Percentiles rank a stretch among this genome's conserved stretches.
phyloP scores from a whole-genome alignment of 2,113 vertebrate genomes.

The Gopherus flavomarginatus region DNA sequence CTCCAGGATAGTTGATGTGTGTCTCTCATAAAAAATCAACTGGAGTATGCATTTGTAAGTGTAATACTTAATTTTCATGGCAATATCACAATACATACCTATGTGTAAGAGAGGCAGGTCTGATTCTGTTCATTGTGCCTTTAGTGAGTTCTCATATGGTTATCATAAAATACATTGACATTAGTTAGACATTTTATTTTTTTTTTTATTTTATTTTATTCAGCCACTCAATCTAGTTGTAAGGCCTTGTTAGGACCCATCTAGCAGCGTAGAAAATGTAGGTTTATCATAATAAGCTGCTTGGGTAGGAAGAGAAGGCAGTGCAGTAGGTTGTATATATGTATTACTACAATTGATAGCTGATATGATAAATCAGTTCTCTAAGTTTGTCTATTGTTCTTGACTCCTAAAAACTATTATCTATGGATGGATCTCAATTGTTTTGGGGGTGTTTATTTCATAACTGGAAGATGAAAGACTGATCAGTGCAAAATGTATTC shows the following conservation, averaged over 20 bases:
- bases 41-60: neutral
- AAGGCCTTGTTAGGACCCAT: neutral
- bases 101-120: neutral
- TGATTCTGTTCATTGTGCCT: neutral
- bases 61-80: neutral
- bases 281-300: neutral
- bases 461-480: neutral
- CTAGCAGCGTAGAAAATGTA: neutral
- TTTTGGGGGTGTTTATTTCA: slow-evolving; percentile 40
- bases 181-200: neutral
- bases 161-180: neutral
- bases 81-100: neutral
- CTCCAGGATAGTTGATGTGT: neutral
- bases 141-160: neutral
- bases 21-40: neutral
- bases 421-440: neutral
- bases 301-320: neutral
- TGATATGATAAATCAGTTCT: neutral
- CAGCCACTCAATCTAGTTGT: neutral
- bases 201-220: neutral
- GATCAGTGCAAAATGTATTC: slow-evolving; percentile 28
- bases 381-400: neutral
- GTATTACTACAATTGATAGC: neutral
- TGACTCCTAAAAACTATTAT: neutral
- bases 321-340: neutral